phyloP scores from a whole-genome alignment of 2,888 invertebrate species.

The Acheta domesticus region DNA sequence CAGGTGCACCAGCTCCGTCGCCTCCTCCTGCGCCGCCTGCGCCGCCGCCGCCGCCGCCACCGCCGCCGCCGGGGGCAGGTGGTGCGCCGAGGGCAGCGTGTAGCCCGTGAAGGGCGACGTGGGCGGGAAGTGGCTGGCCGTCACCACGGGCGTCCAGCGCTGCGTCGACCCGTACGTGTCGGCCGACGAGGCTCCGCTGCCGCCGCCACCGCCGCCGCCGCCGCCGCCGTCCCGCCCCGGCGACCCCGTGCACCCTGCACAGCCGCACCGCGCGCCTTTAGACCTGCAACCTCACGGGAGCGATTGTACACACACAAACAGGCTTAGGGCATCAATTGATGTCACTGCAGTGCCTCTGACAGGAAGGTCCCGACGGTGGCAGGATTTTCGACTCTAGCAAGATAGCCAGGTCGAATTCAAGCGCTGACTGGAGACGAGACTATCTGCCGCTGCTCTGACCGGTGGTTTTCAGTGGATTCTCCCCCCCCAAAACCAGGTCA shows the following conservation, averaged over 20 bases:
- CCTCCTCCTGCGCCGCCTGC: neutral
- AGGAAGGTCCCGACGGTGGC: too few species aligned
- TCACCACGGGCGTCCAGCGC: slow-evolving; percentile 63
- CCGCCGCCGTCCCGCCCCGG: neutral
- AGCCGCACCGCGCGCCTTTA: neutral
- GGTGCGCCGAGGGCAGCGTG: slow-evolving; percentile 37
- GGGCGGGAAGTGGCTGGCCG: slow-evolving; percentile 66
- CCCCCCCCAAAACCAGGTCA: too few species aligned
- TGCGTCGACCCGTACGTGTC: slow-evolving; percentile 42
- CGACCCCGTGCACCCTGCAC: neutral
- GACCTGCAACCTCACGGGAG: neutral
- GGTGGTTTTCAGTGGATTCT: too few species aligned
- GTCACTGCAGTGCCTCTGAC: too few species aligned
- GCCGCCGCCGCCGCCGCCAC: neutral
- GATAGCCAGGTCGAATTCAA: too few species aligned
- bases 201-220: neutral
- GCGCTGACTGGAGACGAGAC: too few species aligned
- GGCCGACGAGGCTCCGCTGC: slow-evolving; percentile 47
- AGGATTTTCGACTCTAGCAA: too few species aligned
- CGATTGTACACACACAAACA: neutral
- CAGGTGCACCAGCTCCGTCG: neutral
- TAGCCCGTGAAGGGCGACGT: slow-evolving; percentile 60
- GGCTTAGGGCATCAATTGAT: too few species aligned
- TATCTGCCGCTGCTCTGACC: too few species aligned
- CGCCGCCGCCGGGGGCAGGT: slow-evolving; percentile 39